A percentile compares a stretch with the other conserved stretches of the same genome.
These are phyloP conservation scores for Athrips mouffetella DNA, from an alignment of 2,888 invertebrate genomes.

Conservation along the genomic window DNA sequence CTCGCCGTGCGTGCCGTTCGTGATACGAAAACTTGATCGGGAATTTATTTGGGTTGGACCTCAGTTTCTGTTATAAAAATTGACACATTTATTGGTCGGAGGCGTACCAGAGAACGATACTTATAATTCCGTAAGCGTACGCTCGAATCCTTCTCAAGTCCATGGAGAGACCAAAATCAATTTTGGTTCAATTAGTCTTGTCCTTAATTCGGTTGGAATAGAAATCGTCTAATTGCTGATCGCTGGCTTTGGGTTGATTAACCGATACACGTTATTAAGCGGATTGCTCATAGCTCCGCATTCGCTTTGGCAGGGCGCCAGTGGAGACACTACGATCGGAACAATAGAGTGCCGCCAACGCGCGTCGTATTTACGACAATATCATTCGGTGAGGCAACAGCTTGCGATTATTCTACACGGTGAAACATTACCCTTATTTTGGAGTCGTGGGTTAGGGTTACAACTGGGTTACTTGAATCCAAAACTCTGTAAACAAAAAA, in stretches of 20 bases:
- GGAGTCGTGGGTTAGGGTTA: neutral
- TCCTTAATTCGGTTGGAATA: constrained; percentile 11
- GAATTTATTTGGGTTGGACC: neutral
- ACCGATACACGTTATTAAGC: constrained; percentile 69
- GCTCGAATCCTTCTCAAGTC: neutral
- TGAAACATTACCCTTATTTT: constrained; percentile 5
- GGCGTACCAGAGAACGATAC: constrained; percentile 1
- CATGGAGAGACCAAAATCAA: constrained; percentile 2
- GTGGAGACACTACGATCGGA: constrained; percentile 40
- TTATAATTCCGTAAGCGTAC: neutral
- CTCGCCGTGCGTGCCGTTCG: constrained; percentile 2
- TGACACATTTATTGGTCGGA: constrained; percentile 7
- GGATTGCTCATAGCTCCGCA: constrained; percentile 64
- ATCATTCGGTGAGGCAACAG: constrained; percentile 14
- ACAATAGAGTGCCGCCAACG: constrained; percentile 31
- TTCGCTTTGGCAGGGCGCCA: constrained; percentile 64
- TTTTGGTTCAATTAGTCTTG: constrained; percentile 6
- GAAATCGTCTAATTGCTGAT: constrained; percentile 45
- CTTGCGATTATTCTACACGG: constrained; percentile 5
- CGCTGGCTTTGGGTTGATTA: constrained; percentile 69
- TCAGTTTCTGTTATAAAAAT: constrained; percentile 2
- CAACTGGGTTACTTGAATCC: no score
- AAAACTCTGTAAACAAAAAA: no score
- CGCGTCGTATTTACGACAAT: constrained; percentile 15
- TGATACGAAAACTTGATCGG: constrained; percentile 6